Conservation (phyloP, 2,113 vertebrate genomes). For the Leucosticte australis region DNA sequence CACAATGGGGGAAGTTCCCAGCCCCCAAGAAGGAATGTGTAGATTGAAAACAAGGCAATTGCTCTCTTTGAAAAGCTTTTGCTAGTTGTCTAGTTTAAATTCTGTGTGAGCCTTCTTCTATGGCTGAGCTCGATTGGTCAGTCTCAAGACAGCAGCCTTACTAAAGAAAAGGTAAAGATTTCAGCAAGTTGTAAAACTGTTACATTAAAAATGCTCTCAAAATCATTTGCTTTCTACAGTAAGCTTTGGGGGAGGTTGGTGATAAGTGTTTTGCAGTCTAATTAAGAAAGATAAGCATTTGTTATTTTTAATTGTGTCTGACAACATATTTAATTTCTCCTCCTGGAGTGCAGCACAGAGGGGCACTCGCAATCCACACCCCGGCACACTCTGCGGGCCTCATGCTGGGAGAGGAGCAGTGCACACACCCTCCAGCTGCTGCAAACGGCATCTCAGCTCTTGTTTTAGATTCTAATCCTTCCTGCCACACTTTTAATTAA, state of each 20-base stretch:
- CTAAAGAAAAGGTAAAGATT: neutral
- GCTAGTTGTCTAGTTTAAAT: neutral
- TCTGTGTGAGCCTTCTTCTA: neutral
- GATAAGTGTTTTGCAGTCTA: neutral
- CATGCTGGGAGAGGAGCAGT: neutral
- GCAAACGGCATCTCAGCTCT: neutral
- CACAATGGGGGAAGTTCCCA: accelerated
- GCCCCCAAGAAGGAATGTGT: accelerated
- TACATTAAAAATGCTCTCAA: neutral
- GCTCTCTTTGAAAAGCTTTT: neutral
- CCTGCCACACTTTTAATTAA: neutral
- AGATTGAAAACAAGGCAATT: neutral
- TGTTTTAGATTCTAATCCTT: neutral
- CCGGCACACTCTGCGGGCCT: neutral
- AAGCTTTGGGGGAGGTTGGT: neutral
- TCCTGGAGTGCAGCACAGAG: neutral
- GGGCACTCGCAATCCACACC: neutral
- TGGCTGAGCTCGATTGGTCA: neutral
- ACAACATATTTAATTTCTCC: neutral
- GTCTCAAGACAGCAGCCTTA: neutral
- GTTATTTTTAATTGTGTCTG: neutral
- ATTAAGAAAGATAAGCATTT: conserved; percentile 14
- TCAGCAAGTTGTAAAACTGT: neutral
- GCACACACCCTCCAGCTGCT: neutral
- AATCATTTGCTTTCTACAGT: neutral